These are phyloP conservation scores for Musca domestica DNA, from an alignment of 1,140 invertebrate species.

Conservation along the genomic window DNA sequence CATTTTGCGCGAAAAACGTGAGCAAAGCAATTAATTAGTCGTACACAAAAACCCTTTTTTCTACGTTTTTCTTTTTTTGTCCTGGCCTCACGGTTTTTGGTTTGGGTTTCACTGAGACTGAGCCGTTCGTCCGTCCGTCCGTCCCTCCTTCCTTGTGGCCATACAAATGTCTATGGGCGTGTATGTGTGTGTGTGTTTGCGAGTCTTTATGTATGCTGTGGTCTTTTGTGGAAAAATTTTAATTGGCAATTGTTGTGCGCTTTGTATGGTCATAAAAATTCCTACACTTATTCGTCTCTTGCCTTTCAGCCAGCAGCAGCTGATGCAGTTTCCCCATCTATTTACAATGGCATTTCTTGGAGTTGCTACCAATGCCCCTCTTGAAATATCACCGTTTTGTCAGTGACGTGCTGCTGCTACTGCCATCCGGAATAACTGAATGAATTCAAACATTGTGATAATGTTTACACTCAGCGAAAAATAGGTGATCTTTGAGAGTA, in stretches of 20 bases:
- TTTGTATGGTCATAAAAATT: slow-evolving; percentile 33
- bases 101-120: too few relatives aligned
- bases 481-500: too few relatives aligned
- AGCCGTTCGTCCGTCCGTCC: background rate
- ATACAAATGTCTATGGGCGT: background rate
- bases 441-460: too few relatives aligned
- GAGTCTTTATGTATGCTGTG: background rate
- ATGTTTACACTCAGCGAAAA: too few relatives aligned
- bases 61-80: background rate
- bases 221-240: slow-evolving; percentile 33
- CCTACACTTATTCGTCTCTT: slow-evolving; percentile 22
- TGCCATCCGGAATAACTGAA: too few relatives aligned
- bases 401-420: too few relatives aligned
- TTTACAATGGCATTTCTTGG: too few relatives aligned
- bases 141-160: background rate
- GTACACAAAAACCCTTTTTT: slow-evolving; percentile 32
- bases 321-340: too few relatives aligned
- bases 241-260: slow-evolving; percentile 35
- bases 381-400: too few relatives aligned
- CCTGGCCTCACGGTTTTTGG: background rate
- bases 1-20: slow-evolving; percentile 31
- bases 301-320: background rate
- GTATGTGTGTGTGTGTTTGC: background rate
- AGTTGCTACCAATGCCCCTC: too few relatives aligned
- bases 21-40: slow-evolving; percentile 35